phyloP scores from a whole-genome alignment of 2,797 vertebrate species.

The Danio aesculapii region DNA sequence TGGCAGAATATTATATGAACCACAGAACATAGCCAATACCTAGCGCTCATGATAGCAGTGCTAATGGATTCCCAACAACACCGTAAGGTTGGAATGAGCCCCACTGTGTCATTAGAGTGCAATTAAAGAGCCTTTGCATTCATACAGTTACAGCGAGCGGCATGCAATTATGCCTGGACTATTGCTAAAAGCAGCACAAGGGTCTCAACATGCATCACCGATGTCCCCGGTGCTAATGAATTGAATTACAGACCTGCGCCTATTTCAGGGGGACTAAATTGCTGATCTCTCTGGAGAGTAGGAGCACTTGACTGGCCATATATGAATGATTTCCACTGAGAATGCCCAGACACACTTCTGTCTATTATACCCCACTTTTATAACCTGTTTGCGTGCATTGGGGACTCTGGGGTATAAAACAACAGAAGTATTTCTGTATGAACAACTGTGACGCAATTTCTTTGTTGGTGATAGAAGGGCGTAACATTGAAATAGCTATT shows the following conservation, averaged over 20 bases:
- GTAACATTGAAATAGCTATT: too few species aligned
- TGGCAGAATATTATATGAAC: constrained; percentile 14
- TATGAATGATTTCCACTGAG: constrained; percentile 32
- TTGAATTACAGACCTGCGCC: constrained; percentile 53
- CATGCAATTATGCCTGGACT: constrained; percentile 44
- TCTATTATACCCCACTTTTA: not conserved
- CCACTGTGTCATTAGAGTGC: constrained; percentile 53
- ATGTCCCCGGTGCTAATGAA: constrained; percentile 50
- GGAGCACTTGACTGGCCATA: constrained; percentile 29
- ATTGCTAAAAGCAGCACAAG: constrained; percentile 35
- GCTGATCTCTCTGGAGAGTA: constrained; percentile 47
- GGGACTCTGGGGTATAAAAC: not conserved
- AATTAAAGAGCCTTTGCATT: constrained; percentile 53
- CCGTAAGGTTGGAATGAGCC: constrained; percentile 42
- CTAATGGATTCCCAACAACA: constrained; percentile 40
- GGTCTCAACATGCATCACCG: constrained; percentile 43
- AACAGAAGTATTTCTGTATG: constrained; percentile 21
- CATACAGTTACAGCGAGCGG: constrained; percentile 28
- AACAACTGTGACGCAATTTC: constrained; percentile 18
- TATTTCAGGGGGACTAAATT: constrained; percentile 39
- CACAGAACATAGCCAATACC: constrained; percentile 12
- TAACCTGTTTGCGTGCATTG: not conserved
- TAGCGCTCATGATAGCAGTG: constrained; percentile 15
- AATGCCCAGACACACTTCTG: not conserved
- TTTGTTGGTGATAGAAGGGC: too few species aligned